phyloP scores from a whole-genome alignment of 2,888 invertebrate genomes.

The Priocnemis perturbator region DNA sequence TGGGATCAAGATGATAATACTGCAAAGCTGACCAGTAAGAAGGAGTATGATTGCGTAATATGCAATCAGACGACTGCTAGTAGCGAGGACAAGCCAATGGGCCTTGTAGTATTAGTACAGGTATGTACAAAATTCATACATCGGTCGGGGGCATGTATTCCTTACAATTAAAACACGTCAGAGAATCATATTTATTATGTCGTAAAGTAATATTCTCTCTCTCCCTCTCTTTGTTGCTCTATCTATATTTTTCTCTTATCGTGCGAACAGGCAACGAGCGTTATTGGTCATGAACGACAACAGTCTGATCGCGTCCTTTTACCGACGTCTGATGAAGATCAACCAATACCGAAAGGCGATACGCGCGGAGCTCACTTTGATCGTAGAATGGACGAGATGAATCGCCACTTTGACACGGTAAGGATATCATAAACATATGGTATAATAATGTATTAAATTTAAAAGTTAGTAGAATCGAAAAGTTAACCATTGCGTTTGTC shows the following conservation, averaged over 20 bases:
- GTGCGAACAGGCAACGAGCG: conserved; percentile 84
- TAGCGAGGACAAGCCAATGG: conserved; percentile 89
- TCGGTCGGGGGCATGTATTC: background rate
- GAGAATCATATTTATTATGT: background rate
- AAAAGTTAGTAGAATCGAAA: background rate
- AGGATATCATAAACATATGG: conserved; percentile 44
- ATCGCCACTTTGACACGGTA: conserved; percentile 86
- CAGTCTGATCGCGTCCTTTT: conserved; percentile 78
- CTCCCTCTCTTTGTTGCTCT: too few relatives aligned
- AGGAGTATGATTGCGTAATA: conserved; percentile 95
- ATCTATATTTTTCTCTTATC: too few relatives aligned
- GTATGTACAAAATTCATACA: conserved; percentile 67
- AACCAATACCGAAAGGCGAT: conserved; percentile 78
- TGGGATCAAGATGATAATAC: conserved; percentile 80
- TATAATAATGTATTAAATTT: background rate
- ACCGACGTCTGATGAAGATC: conserved; percentile 82
- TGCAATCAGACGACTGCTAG: conserved; percentile 94
- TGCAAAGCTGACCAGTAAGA: conserved; percentile 78
- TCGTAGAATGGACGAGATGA: conserved; percentile 85
- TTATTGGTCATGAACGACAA: conserved; percentile 86
- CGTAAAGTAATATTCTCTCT: background rate
- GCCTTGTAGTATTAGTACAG: conserved; percentile 91
- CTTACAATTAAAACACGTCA: too few relatives aligned
- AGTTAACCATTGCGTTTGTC: background rate
- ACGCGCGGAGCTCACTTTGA: conserved; percentile 86